Evolutionary conservation across 2,888 invertebrate genomes (phyloP).

Genomic region (Lithophane socia): DNA sequence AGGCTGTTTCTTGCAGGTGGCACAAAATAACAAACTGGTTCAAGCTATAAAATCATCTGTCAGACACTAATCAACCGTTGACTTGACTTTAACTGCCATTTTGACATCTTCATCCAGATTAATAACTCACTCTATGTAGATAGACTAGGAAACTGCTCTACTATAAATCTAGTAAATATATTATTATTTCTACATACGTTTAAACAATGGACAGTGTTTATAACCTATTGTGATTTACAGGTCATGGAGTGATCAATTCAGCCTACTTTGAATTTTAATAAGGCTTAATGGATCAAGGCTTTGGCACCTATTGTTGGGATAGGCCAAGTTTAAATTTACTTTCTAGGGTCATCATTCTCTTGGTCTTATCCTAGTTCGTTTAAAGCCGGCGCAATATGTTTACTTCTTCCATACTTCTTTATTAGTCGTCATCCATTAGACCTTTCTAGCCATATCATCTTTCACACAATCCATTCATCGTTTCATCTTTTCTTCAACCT

Average conservation of each 20-base stretch:
- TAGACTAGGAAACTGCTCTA: slow-evolving; percentile 12
- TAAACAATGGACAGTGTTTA: slow-evolving; percentile 41
- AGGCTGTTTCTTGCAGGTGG: neutral
- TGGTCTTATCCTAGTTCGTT: neutral
- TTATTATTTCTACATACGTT: slow-evolving; percentile 24
- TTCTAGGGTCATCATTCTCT: neutral
- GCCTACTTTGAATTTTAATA: slow-evolving; percentile 39
- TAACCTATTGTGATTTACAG: slow-evolving; percentile 48
- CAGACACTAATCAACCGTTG: neutral
- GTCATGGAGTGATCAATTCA: slow-evolving; percentile 26
- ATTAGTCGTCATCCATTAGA: too few species aligned
- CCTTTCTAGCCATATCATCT: too few species aligned
- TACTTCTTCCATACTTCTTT: too few species aligned
- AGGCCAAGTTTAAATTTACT: neutral
- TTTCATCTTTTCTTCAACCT: too few species aligned
- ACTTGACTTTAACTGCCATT: neutral
- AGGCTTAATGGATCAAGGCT: slow-evolving; percentile 36
- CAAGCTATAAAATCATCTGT: neutral
- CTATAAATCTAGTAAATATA: slow-evolving; percentile 29
- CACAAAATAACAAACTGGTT: neutral
- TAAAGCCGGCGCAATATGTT: neutral
- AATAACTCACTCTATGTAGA: slow-evolving; percentile 32
- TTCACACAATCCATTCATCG: too few species aligned
- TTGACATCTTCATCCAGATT: slow-evolving; percentile 1
- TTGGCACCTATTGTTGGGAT: slow-evolving; percentile 26